Evolutionary conservation across 2,888 invertebrate genomes (phyloP).

Genomic region (Netelia fuscicornis): DNA sequence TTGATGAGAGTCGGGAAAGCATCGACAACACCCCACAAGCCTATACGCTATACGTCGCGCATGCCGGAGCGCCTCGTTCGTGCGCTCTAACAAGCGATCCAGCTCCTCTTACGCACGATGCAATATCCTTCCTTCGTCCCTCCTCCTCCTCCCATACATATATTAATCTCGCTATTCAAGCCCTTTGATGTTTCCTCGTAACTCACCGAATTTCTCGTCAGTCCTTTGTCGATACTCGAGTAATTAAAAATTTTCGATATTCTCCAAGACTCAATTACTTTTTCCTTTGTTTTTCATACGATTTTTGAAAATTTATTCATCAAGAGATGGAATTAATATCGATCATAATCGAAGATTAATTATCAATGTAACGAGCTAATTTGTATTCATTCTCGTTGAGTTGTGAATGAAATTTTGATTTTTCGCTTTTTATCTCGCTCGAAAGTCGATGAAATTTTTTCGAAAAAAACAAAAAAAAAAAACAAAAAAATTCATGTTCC

Average conservation of each 20-base stretch:
- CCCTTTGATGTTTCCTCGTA: not conserved
- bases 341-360: no score
- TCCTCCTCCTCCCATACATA: not conserved
- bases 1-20: conserved; percentile 15
- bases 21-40: not conserved
- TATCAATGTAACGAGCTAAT: no score
- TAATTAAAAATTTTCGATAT: not conserved
- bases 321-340: not conserved
- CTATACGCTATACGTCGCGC: not conserved
- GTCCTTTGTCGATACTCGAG: not conserved
- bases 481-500: not conserved
- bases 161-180: not conserved
- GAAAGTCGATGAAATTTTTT: not conserved
- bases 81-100: conserved; percentile 41
- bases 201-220: not conserved
- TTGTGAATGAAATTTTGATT: no score
- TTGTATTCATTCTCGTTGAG: no score
- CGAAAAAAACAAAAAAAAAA: not conserved
- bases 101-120: conserved; percentile 1
- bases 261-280: not conserved
- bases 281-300: not conserved
- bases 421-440: no score
- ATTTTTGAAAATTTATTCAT: not conserved
- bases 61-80: conserved; percentile 28
- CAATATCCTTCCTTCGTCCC: not conserved